Conservation (phyloP, 2,113 vertebrate species). For the Thunnus maccoyii region DNA sequence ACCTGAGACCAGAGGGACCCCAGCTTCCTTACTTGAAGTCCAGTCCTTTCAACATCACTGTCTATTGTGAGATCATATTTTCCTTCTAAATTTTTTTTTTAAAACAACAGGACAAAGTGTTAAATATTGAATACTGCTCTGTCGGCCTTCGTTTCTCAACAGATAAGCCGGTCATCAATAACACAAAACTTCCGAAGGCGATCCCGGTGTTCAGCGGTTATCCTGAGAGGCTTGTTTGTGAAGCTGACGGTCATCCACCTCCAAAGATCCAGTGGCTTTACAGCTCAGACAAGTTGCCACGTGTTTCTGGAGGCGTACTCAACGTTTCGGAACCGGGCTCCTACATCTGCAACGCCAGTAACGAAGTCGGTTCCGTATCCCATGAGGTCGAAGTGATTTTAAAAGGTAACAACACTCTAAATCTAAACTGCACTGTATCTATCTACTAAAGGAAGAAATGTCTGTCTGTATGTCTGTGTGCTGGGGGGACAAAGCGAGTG, state of each 20-base stretch:
- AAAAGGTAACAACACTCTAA: constrained; percentile 71
- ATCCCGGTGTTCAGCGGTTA: constrained; percentile 79
- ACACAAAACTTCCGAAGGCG: constrained; percentile 49
- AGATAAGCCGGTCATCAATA: constrained; percentile 78
- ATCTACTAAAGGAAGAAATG: neutral
- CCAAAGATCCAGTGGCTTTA: constrained; percentile 74
- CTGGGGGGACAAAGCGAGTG: no score
- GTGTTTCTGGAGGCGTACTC: constrained; percentile 20
- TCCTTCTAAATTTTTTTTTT: neutral
- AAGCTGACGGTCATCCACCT: constrained; percentile 76
- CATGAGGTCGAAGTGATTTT: constrained; percentile 71
- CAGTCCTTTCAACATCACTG: constrained; percentile 54
- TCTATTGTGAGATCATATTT: constrained; percentile 71
- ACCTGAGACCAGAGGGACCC: constrained; percentile 47
- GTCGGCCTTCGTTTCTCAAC: constrained; percentile 8
- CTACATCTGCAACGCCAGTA: constrained; percentile 78
- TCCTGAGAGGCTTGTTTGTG: constrained; percentile 70
- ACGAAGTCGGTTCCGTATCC: constrained; percentile 11
- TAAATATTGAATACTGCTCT: neutral
- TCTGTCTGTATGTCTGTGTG: no score
- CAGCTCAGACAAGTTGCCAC: neutral
- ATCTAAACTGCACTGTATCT: neutral
- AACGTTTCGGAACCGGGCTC: constrained; percentile 38
- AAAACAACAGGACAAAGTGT: neutral
- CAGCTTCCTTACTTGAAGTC: constrained; percentile 14